Evolutionary conservation across 2,113 vertebrate genomes (phyloP).

Genomic region (Ivindomyrus marchei): DNA sequence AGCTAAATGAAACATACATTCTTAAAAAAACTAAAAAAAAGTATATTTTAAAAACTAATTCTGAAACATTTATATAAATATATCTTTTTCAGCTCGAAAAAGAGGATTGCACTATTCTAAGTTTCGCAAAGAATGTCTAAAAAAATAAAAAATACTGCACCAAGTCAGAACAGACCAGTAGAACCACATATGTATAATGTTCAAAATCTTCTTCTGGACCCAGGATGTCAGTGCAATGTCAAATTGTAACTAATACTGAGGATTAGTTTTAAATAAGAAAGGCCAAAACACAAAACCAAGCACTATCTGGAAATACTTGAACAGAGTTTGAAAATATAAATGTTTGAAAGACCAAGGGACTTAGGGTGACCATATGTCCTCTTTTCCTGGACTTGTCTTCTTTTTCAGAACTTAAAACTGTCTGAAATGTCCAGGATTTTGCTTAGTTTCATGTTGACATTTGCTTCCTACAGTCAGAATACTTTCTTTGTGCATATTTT

Average conservation of each 20-base stretch:
- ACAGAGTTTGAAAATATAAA: not conserved
- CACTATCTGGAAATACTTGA: not conserved
- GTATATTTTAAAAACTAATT: not conserved
- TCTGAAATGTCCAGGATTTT: not conserved
- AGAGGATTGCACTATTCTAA: not conserved
- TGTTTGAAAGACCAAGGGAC: not conserved
- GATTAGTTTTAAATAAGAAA: not conserved
- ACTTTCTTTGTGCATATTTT: not conserved
- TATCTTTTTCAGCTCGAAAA: not conserved
- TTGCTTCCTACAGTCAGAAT: not conserved
- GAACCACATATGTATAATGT: not conserved
- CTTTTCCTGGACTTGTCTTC: not conserved
- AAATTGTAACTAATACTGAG: not conserved
- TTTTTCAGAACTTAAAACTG: not conserved
- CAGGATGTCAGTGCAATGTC: not conserved
- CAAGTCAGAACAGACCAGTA: not conserved
- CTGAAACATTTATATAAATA: not conserved
- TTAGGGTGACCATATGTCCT: not conserved
- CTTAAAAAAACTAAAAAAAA: not conserved
- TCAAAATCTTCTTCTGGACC: not conserved
- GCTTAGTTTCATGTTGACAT: not conserved
- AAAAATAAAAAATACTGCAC: not conserved
- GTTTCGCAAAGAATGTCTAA: not conserved
- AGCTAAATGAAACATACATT: not conserved
- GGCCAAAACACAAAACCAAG: not conserved